A percentile compares a stretch with the other conserved stretches of the same genome.
These are phyloP conservation scores for human DNA, from an alignment of 2,113 vertebrate genomes.

Conservation along the genomic window GRCh38 chr13:75092001-75092500, in stretches of 20 bases:
- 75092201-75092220: constrained; percentile 21
- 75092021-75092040: not conserved
- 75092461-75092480: not conserved
- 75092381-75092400: not conserved
- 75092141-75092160: constrained; percentile 15
- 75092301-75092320: not conserved
- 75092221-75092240: constrained; percentile 30
- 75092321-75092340: not conserved
- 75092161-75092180: not conserved
- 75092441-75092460: not conserved
- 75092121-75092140: not conserved
- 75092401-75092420: not conserved
- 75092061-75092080: not conserved
- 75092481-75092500: not conserved
- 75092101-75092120: not conserved
- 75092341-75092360: not conserved
- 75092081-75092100: not conserved
- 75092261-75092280: constrained; percentile 6
- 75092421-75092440: not conserved
- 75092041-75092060: not conserved
- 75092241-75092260: not conserved
- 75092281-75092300: not conserved
- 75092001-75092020: no score
- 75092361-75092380: not conserved
- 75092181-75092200: constrained; percentile 27